Evolutionary conservation across 2,797 vertebrate species (phyloP).

Genomic region (Phrynocephalus vlangalii): DNA sequence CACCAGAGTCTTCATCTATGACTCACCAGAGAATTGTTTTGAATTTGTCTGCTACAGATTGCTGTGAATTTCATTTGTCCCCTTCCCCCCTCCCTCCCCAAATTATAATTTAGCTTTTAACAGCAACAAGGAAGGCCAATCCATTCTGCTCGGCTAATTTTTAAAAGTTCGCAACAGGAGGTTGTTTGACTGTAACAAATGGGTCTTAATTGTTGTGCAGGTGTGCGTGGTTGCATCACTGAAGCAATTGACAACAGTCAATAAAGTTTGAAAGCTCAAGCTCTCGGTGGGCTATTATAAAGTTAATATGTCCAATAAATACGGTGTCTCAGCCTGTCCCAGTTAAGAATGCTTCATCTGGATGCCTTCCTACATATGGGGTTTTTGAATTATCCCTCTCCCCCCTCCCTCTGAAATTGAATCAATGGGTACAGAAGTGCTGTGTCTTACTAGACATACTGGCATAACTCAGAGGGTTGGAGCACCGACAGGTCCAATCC

Average conservation of each 20-base stretch:
- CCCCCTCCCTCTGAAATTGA: not conserved
- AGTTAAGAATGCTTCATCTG: not conserved
- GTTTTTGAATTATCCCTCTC: not conserved
- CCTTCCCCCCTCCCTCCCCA: too few relatives aligned
- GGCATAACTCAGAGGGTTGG: too few relatives aligned
- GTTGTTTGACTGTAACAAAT: not conserved
- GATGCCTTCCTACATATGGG: not conserved
- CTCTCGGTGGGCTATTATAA: accelerated
- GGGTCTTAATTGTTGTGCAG: conserved; percentile 20
- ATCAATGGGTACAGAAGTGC: too few relatives aligned
- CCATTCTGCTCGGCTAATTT: not conserved
- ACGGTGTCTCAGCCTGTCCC: not conserved
- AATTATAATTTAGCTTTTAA: not conserved
- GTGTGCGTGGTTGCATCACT: not conserved
- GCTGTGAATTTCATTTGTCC: too few relatives aligned
- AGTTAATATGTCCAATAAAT: accelerated
- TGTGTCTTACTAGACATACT: too few relatives aligned
- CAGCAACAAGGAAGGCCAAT: not conserved
- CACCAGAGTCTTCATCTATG: too few relatives aligned
- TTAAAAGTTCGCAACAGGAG: conserved; percentile 1
- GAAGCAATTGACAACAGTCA: not conserved
- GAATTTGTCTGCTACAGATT: too few relatives aligned
- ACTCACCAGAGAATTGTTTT: too few relatives aligned
- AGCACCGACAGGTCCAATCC: too few relatives aligned
- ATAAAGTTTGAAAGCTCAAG: not conserved